Base-by-base conservation (phyloP, 2,113 vertebrate species). In the Erpornis zantholeuca region DNA sequence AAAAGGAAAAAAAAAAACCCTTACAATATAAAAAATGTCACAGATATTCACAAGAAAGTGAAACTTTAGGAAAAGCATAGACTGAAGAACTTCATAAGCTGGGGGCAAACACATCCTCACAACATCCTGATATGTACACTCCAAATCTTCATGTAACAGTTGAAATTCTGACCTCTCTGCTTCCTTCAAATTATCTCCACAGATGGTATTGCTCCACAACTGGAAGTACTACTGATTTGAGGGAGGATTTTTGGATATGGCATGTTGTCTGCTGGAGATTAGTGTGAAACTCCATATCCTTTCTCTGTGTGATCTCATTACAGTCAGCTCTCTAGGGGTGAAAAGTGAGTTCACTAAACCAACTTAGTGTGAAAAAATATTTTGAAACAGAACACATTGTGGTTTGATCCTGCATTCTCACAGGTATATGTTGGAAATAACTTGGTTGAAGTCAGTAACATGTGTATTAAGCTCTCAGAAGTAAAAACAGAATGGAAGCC, bases 291-390 rank as follows among this genome's bases (percentile, higher is more conserved):
- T 92, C 82, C 75, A 88, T 92, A 75, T 78, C 88, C 72, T 92
- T 95, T 93, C 86, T 86, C 72, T 68, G 47, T 35, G 35, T 92
- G 93, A 93, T 94, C 76, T 96, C 73, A 84, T 96, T 97, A 90
- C 76, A 81, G 61, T 76, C 61, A 88, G 9, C 61, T 92, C 93
- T 92, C 90, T 27, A 68, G 82, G 60, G 88, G 5, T 86, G 71
- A 88, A 95, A 94, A 94, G 79, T 52, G 85, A 97, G 88, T 96
- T 88, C 92, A 71, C 90, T 88, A 86, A 91, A 96, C 36, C 80
- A 94, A 94, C 56, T 88, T 88, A 93, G 90, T 96, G 82, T 96
- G 96, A 97, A 95, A 95, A 93, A 96, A 96, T 96, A 93, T 96
- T 96, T 90, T 96, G 94, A 97, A 96, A 96, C 71, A 49, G 86